These are phyloP conservation scores for Leptogaster cylindrica DNA, from an alignment of 2,888 invertebrate species.

Conservation along the genomic window DNA sequence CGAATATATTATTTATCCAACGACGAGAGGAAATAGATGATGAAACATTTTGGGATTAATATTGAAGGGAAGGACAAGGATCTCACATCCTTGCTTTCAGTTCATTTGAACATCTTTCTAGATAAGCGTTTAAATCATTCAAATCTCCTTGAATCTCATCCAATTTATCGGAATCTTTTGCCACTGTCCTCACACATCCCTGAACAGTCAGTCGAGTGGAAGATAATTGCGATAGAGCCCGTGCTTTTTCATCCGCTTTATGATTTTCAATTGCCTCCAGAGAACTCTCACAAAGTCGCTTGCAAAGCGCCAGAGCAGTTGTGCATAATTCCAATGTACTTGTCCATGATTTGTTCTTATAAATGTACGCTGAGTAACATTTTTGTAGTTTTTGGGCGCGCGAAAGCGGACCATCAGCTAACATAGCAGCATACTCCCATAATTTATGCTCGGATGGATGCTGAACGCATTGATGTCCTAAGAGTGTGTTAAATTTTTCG, in stretches of 20 bases:
- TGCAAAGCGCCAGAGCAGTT: slow-evolving; percentile 69
- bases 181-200: slow-evolving; percentile 64
- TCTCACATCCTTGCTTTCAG: slow-evolving; percentile 54
- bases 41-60: background rate
- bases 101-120: slow-evolving; percentile 46
- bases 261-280: slow-evolving; percentile 64
- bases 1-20: no score
- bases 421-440: slow-evolving; percentile 82
- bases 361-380: slow-evolving; percentile 77
- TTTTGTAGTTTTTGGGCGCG: slow-evolving; percentile 77
- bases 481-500: slow-evolving; percentile 55
- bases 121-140: slow-evolving; percentile 56
- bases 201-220: slow-evolving; percentile 68
- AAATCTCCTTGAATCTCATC: slow-evolving; percentile 60
- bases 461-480: slow-evolving; percentile 59
- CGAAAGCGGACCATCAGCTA: slow-evolving; percentile 67
- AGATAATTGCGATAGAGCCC: slow-evolving; percentile 66
- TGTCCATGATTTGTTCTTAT: slow-evolving; percentile 66
- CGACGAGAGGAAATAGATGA: no score
- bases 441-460: slow-evolving; percentile 73
- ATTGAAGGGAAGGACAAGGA: background rate
- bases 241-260: slow-evolving; percentile 63
- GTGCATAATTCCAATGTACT: slow-evolving; percentile 67
- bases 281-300: slow-evolving; percentile 67
- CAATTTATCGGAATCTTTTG: slow-evolving; percentile 62